phyloP scores from a whole-genome alignment of 2,113 vertebrate genomes.

The Onychostoma macrolepis region DNA sequence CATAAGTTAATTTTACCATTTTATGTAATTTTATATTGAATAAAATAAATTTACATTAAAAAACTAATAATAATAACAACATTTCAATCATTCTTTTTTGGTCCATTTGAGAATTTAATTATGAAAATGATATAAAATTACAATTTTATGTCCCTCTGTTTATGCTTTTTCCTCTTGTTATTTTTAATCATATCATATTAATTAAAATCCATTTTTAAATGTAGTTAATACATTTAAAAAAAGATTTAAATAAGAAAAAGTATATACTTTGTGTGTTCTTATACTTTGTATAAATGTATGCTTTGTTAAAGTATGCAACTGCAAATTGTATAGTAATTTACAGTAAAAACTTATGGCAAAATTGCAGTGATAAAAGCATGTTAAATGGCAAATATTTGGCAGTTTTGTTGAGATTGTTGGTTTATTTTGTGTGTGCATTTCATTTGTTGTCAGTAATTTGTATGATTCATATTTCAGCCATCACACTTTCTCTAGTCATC shows the following conservation, averaged over 20 bases:
- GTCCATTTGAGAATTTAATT: background rate
- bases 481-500: background rate
- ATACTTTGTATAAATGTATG: background rate
- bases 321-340: background rate
- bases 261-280: too few species aligned
- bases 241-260: too few species aligned
- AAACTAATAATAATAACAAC: background rate
- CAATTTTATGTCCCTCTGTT: too few species aligned
- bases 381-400: background rate
- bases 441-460: background rate
- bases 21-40: too few species aligned
- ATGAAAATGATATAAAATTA: too few species aligned
- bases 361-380: background rate
- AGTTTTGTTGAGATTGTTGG: background rate
- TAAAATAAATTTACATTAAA: background rate
- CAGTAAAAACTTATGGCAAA: background rate
- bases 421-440: background rate
- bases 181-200: too few species aligned
- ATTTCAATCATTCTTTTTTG: background rate
- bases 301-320: background rate
- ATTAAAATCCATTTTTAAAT: too few species aligned
- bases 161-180: too few species aligned
- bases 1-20: too few species aligned
- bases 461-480: background rate
- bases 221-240: too few species aligned